Conservation (phyloP, 2,113 vertebrate species). For the Notarius quadriscutis region DNA sequence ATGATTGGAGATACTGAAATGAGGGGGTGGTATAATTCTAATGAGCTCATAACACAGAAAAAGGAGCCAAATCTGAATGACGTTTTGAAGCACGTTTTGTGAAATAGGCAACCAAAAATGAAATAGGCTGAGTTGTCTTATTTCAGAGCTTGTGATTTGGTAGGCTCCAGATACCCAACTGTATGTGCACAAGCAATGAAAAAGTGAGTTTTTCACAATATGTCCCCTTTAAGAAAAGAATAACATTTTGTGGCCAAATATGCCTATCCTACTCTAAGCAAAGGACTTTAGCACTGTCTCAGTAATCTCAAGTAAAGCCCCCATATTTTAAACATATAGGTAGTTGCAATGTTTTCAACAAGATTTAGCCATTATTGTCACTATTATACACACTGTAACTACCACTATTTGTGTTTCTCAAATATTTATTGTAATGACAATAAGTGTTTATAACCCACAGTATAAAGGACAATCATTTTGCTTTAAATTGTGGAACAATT, state of each 20-base stretch:
- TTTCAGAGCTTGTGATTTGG: too few relatives aligned
- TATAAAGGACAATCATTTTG: constrained; percentile 23
- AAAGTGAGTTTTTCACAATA: too few relatives aligned
- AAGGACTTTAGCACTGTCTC: constrained; percentile 34
- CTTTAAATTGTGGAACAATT: constrained; percentile 20
- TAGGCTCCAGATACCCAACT: too few relatives aligned
- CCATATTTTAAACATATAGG: constrained; percentile 29
- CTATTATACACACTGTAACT: not conserved
- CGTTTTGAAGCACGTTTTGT: too few relatives aligned
- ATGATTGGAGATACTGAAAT: too few relatives aligned
- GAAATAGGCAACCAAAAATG: too few relatives aligned
- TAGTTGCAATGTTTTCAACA: constrained; percentile 44
- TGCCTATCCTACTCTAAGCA: not conserved
- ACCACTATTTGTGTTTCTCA: constrained; percentile 23
- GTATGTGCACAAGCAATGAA: too few relatives aligned
- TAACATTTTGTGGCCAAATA: not conserved
- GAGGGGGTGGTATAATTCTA: too few relatives aligned
- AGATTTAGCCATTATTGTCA: constrained; percentile 21
- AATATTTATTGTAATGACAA: not conserved
- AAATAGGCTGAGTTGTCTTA: too few relatives aligned
- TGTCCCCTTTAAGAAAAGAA: not conserved
- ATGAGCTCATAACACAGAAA: too few relatives aligned
- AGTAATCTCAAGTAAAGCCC: constrained; percentile 34
- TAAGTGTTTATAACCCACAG: constrained; percentile 27
- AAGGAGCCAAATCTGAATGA: too few relatives aligned